Percentiles rank a stretch among this genome's conserved stretches.
phyloP scores from a whole-genome alignment of 2,888 invertebrate genomes.

The Dastarcus helophoroides region DNA sequence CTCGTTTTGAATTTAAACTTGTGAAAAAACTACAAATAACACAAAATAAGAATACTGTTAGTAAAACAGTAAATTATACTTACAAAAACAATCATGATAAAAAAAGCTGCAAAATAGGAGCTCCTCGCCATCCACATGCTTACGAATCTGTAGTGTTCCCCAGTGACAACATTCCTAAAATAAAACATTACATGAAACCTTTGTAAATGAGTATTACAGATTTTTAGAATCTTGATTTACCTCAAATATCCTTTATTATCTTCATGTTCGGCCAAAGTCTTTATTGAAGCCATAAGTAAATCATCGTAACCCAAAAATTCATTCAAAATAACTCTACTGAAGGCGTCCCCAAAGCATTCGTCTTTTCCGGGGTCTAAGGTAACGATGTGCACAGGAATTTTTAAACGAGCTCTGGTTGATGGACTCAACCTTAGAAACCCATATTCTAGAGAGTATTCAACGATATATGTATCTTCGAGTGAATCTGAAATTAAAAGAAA shows the following conservation, averaged over 20 bases:
- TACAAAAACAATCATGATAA: constrained; percentile 98
- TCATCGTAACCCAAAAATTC: constrained; percentile 96
- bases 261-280: constrained; percentile 88
- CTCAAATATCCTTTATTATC: constrained; percentile 90
- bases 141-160: constrained; percentile 97
- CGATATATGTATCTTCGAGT: constrained; percentile 87
- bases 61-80: too few relatives aligned
- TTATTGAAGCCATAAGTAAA: constrained; percentile 91
- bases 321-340: constrained; percentile 81
- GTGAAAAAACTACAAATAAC: too few relatives aligned
- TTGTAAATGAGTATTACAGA: too few relatives aligned
- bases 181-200: background rate
- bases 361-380: constrained; percentile 79
- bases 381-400: constrained; percentile 84
- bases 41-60: too few relatives aligned
- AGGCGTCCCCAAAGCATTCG: constrained; percentile 86
- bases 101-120: constrained; percentile 89
- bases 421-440: constrained; percentile 88
- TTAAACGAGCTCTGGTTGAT: constrained; percentile 70
- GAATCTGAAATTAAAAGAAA: constrained; percentile 39
- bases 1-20: too few relatives aligned
- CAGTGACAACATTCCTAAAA: constrained; percentile 89
- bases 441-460: constrained; percentile 96
- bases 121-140: constrained; percentile 93
- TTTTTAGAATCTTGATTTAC: too few relatives aligned